Conservation (phyloP, 1,140 invertebrate genomes). For the Drosophila nigromelanica region DNA sequence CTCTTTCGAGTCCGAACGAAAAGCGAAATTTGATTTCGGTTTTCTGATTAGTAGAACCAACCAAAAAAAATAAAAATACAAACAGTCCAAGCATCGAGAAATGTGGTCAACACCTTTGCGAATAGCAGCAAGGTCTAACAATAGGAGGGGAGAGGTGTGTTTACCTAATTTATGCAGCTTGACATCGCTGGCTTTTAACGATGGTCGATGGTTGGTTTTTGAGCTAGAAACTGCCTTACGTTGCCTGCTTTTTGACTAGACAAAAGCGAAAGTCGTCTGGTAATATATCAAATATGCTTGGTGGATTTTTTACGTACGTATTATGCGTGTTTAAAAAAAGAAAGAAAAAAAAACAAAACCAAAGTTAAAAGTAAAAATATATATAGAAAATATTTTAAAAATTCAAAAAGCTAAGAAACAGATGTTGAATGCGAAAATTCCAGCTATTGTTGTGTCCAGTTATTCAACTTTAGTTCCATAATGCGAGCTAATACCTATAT, state of each 20-base stretch:
- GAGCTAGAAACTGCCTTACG: conserved; percentile 24
- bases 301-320: conserved; percentile 51
- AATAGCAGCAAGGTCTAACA: conserved; percentile 36
- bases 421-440: conserved; percentile 14
- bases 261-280: conserved; percentile 74
- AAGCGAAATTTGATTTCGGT: conserved; percentile 80
- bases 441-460: not conserved
- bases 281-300: conserved; percentile 68
- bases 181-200: conserved; percentile 60
- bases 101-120: conserved; percentile 42
- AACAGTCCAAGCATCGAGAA: conserved; percentile 24
- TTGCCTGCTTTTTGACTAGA: conserved; percentile 29
- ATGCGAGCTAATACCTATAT: not conserved
- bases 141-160: not conserved
- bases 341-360: conserved; percentile 15
- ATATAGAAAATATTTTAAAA: conserved; percentile 11
- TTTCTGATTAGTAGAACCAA: conserved; percentile 79
- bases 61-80: conserved; percentile 24
- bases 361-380: conserved; percentile 19
- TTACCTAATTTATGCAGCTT: conserved; percentile 75
- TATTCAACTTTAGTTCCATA: not conserved
- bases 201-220: conserved; percentile 34
- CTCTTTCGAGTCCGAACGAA: conserved; percentile 73
- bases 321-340: conserved; percentile 28
- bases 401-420: conserved; percentile 7